These are phyloP conservation scores for Poeciliopsis occidentalis DNA, from an alignment of 2,113 vertebrate species.

Conservation along the genomic window DNA sequence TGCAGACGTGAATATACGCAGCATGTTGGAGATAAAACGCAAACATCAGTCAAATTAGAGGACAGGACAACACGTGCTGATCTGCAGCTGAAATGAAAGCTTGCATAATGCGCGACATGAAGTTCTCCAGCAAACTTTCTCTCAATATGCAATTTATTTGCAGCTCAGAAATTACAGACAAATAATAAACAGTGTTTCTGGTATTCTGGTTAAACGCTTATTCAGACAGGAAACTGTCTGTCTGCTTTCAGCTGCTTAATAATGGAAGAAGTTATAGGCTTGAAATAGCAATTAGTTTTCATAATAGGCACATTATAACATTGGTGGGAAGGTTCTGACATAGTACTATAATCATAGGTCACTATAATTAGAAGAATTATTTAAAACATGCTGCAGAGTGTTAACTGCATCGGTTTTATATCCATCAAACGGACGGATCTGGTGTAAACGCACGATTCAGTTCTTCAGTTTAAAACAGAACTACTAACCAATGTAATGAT, in stretches of 20 bases:
- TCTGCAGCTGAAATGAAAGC: background rate
- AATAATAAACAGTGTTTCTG: background rate
- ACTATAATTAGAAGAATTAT: background rate
- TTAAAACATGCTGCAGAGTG: background rate
- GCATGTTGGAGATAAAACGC: slow-evolving; percentile 35
- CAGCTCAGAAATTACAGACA: background rate
- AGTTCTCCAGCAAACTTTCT: background rate
- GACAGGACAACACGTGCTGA: background rate
- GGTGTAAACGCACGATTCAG: too few relatives aligned
- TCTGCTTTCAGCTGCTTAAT: too few relatives aligned
- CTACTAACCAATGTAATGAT: background rate
- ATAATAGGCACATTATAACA: background rate
- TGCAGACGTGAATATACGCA: slow-evolving; percentile 16
- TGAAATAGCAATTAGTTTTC: background rate
- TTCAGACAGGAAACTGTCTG: too few relatives aligned
- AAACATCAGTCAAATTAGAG: background rate
- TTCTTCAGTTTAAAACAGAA: background rate
- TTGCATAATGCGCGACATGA: too few relatives aligned
- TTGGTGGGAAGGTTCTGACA: background rate
- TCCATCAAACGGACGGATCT: background rate
- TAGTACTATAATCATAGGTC: background rate
- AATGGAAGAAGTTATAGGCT: background rate
- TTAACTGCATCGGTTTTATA: background rate
- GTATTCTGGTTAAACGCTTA: background rate
- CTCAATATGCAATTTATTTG: background rate